Evolutionary conservation across 2,888 invertebrate genomes (phyloP), one percentile per base, ranked within the genome.

Genomic region (Odontocerum albicorne): DNA sequence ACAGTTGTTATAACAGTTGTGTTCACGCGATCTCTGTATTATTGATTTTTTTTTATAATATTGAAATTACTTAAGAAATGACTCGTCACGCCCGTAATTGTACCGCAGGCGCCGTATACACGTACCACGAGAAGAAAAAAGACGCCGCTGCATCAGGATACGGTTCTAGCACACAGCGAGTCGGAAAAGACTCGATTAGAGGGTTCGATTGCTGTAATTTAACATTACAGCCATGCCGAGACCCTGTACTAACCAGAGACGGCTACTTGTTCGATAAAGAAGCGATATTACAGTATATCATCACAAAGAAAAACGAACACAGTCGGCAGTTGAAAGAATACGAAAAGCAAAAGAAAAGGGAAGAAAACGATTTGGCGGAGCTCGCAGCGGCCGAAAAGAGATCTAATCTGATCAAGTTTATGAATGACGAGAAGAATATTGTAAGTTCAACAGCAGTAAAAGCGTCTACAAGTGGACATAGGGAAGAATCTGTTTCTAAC

Each of bases 201-300:
- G 93, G 90, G 68, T 99, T 98, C 70, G 99, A 99, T 72, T 96
- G 96, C 69, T 99, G 99, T 71, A 96, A 93, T 58, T 73, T 99
- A 50, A 96, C 96, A 1, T 75, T 99, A 55, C 99, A 99, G 68
- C 98, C 99, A 0, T 99, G 98, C 68, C 83, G 89, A 65, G 38
- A 51, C 19, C 55, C 58, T 7, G 58, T 58, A 1, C 42, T 56
- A 2, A 59, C 59, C n/a, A 85, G 86, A 70, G 92, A 97, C 67
- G 99, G 99, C 0, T 93, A 87, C 69, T 77, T 99, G 8, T 99
- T 92, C 70, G 99, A 99, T 68, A 96, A 97, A 68, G 96, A 98
- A 79, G 91, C 96, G 1, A 92, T 99, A 64, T 73, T 99, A 2
- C 91, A 96, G 68, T 98, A 97, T 64, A 89, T 99, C 50, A 83